phyloP scores from a whole-genome alignment of 2,113 vertebrate genomes.

The Tor tambroides region DNA sequence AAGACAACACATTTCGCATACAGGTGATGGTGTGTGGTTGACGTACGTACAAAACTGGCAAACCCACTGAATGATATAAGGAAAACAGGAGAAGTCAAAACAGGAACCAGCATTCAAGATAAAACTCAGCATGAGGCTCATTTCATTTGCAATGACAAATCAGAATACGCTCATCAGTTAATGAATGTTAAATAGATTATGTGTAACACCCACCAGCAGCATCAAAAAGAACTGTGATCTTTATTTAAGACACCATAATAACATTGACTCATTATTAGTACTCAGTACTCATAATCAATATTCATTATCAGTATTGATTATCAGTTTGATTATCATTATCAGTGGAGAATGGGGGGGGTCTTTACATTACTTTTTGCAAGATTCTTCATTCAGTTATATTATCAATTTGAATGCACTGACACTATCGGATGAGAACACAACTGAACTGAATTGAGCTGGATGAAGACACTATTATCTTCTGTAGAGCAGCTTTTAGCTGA shows the following conservation, averaged over 20 bases:
- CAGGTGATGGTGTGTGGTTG: slow-evolving; percentile 78
- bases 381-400: background rate
- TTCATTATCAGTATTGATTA: too few species aligned
- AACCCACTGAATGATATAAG: slow-evolving; percentile 68
- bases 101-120: background rate
- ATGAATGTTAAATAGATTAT: background rate
- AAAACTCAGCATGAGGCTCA: background rate
- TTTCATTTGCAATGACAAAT: background rate
- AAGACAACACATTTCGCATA: slow-evolving; percentile 85
- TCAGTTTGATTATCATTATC: too few species aligned
- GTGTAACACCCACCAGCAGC: background rate
- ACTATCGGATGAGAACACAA: background rate
- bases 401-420: background rate
- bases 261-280: background rate
- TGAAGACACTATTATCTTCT: background rate
- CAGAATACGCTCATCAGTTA: background rate
- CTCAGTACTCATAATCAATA: too few species aligned
- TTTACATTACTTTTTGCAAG: background rate
- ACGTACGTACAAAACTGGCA: slow-evolving; percentile 87
- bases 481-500: background rate
- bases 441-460: background rate
- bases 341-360: background rate
- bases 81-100: slow-evolving; percentile 8
- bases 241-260: background rate
- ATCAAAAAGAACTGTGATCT: background rate